Conservation (phyloP, 23 tunicate genomes). For the Phallusia fumigata region DNA sequence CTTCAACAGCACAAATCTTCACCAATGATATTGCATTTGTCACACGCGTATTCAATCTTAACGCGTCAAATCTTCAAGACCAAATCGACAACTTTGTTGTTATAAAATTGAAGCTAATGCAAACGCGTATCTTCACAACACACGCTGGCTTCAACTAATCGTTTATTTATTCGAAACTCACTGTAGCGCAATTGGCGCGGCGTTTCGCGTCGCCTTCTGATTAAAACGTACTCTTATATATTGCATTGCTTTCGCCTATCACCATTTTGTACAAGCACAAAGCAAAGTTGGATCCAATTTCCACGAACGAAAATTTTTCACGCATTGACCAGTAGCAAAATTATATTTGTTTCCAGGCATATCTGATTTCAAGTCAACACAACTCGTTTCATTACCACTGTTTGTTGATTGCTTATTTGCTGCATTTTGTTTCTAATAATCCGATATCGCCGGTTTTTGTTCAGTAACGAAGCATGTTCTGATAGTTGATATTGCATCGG, state of each 20-base stretch:
- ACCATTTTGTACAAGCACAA: neutral
- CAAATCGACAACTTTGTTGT: too few species aligned
- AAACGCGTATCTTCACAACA: too few species aligned
- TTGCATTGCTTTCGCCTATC: neutral
- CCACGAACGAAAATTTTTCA: too few species aligned
- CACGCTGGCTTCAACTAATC: neutral
- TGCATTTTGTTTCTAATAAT: neutral
- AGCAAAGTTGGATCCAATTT: too few species aligned
- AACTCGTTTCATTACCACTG: neutral
- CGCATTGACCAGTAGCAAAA: too few species aligned
- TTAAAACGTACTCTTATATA: slow-evolving; percentile 6
- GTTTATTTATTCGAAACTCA: slow-evolving; percentile 4
- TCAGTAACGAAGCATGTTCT: neutral
- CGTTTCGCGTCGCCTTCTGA: neutral
- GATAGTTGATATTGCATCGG: neutral
- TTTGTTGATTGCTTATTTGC: neutral
- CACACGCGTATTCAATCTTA: too few species aligned
- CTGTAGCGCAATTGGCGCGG: neutral
- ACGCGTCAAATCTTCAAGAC: too few species aligned
- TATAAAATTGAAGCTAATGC: too few species aligned
- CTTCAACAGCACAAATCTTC: too few species aligned
- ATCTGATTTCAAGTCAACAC: too few species aligned
- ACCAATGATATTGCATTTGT: too few species aligned
- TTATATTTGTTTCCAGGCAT: too few species aligned
- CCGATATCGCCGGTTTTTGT: neutral